Percentiles rank a stretch among this genome's conserved stretches.
These are phyloP conservation scores for Porites australiensis DNA, from an alignment of 64 coral and sea anemone genomes.

Conservation along the genomic window DNA sequence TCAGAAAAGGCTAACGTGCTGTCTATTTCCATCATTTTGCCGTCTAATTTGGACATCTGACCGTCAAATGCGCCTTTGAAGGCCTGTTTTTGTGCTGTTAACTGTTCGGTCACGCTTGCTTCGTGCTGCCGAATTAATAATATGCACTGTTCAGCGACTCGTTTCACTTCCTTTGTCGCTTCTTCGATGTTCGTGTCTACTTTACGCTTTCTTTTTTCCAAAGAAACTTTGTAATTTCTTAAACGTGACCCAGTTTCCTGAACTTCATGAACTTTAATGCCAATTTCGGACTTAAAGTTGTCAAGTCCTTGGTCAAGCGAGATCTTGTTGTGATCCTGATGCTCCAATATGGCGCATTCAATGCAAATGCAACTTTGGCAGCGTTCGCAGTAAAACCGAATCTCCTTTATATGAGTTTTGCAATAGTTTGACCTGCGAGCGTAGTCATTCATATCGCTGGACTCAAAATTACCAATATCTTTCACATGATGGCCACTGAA, in stretches of 20 bases:
- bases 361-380: slow-evolving; percentile 33
- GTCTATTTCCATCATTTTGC: neutral
- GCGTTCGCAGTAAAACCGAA: neutral
- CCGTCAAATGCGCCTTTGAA: neutral
- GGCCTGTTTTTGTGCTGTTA: neutral
- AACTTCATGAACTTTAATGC: neutral
- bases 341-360: slow-evolving; percentile 19
- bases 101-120: neutral
- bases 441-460: neutral
- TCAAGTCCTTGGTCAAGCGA: slow-evolving; percentile 1
- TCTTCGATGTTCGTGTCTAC: neutral
- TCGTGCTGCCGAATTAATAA: neutral
- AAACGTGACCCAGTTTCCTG: neutral
- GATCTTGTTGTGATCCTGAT: slow-evolving; percentile 1
- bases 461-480: slow-evolving; percentile 49
- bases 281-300: neutral
- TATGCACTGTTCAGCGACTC: neutral
- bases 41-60: neutral
- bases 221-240: neutral
- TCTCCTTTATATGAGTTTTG: neutral
- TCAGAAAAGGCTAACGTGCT: neutral
- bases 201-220: neutral
- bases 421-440: neutral
- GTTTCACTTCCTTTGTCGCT: neutral
- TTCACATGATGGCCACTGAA: slow-evolving; percentile 56